phyloP scores from a whole-genome alignment of 2,888 invertebrate genomes.

The Athetis lepigone region DNA sequence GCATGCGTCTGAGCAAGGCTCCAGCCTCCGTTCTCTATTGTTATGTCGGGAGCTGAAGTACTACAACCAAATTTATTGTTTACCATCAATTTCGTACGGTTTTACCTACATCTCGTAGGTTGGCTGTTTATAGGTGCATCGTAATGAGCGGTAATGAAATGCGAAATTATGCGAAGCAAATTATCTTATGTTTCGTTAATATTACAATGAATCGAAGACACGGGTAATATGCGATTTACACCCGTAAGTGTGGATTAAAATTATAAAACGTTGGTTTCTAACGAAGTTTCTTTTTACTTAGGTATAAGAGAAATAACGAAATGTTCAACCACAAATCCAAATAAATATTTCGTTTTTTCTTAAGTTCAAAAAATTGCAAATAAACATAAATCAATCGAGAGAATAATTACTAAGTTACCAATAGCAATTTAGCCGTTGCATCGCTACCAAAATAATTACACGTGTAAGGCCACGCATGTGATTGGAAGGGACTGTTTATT shows the following conservation, averaged over 20 bases:
- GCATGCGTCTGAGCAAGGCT: constrained; percentile 70
- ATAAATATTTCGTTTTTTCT: neutral
- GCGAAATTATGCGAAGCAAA: constrained; percentile 9
- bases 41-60: constrained; percentile 66
- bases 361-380: constrained; percentile 5
- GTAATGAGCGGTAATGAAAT: constrained; percentile 16
- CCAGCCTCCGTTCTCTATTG: constrained; percentile 66
- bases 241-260: neutral
- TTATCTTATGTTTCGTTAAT: neutral
- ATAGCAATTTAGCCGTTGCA: constrained; percentile 37
- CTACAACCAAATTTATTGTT: constrained; percentile 57
- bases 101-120: constrained; percentile 9
- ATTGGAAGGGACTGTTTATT: constrained; percentile 57
- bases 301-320: neutral
- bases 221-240: neutral
- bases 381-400: constrained; percentile 38
- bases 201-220: neutral
- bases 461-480: constrained; percentile 44
- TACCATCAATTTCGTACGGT: constrained; percentile 21
- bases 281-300: neutral
- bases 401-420: constrained; percentile 37
- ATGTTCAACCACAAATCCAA: neutral
- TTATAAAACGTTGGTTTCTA: neutral
- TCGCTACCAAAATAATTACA: constrained; percentile 44
- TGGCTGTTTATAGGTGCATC: constrained; percentile 2